phyloP scores from a whole-genome alignment of 1,140 invertebrate species.

The Brachionus rubens region DNA sequence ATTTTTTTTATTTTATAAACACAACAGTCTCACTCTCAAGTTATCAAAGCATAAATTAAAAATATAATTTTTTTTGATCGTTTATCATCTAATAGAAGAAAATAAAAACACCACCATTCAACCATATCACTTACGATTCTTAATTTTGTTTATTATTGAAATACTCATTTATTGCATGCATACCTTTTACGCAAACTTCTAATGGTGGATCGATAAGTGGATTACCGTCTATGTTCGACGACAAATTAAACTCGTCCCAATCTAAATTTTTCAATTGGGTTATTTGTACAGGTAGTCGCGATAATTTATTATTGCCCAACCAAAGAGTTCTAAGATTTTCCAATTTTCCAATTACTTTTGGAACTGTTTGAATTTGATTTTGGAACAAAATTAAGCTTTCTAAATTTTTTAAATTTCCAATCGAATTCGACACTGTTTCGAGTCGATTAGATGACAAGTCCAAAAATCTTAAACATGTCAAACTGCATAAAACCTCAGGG shows the following conservation, averaged over 20 bases:
- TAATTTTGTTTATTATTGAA: slow-evolving; percentile 46
- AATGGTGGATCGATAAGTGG: slow-evolving; percentile 56
- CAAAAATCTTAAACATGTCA: slow-evolving; percentile 55
- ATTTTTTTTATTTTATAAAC: no score
- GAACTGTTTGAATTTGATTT: slow-evolving; percentile 55
- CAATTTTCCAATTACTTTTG: slow-evolving; percentile 55
- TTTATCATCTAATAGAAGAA: neutral
- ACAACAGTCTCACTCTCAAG: no score
- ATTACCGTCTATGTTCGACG: slow-evolving; percentile 56
- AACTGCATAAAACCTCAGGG: slow-evolving; percentile 49
- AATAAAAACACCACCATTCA: no score
- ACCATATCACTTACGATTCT: slow-evolving; percentile 11
- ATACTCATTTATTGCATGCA: slow-evolving; percentile 49
- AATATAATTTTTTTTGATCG: neutral
- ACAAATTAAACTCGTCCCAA: slow-evolving; percentile 55
- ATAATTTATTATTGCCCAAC: slow-evolving; percentile 57
- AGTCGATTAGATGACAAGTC: slow-evolving; percentile 57
- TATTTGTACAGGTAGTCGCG: slow-evolving; percentile 54
- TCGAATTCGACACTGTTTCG: slow-evolving; percentile 51
- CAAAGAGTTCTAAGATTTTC: slow-evolving; percentile 55
- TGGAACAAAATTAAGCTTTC: slow-evolving; percentile 55
- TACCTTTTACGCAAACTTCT: slow-evolving; percentile 56
- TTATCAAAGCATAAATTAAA: slow-evolving; percentile 17
- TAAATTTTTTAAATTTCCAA: slow-evolving; percentile 54
- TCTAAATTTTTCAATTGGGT: slow-evolving; percentile 55